A percentile compares a stretch with the other conserved stretches of the same genome.
phyloP scores from a whole-genome alignment of 2,797 vertebrate genomes.

The Typhlichthys eigenmanni region DNA sequence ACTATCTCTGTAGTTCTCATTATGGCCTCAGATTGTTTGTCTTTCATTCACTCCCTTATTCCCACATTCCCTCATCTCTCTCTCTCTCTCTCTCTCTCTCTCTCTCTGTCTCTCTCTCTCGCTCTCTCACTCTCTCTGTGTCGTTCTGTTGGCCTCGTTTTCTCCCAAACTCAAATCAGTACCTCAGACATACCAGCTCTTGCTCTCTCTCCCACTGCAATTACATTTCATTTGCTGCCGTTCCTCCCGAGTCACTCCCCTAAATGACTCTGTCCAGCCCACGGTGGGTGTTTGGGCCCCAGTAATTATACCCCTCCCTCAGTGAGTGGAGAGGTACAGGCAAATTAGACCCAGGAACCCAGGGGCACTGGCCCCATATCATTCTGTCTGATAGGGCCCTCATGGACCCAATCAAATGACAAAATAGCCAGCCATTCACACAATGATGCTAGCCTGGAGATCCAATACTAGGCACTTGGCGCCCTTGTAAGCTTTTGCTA shows the following conservation, averaged over 20 bases:
- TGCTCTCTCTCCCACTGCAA: conserved; percentile 68
- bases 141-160: conserved; percentile 26
- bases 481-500: conserved; percentile 19
- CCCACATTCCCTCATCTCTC: conserved; percentile 17
- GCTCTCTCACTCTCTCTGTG: conserved; percentile 1
- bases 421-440: conserved; percentile 38
- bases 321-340: conserved; percentile 54
- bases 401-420: conserved; percentile 49
- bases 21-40: conserved; percentile 37
- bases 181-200: conserved; percentile 43
- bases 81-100: not conserved
- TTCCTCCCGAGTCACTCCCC: conserved; percentile 68
- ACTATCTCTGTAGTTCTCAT: conserved; percentile 31
- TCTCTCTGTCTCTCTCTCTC: not conserved
- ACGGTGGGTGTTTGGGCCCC: conserved; percentile 65
- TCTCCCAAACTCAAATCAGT: conserved; percentile 8
- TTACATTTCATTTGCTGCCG: conserved; percentile 76
- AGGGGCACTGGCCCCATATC: conserved; percentile 46
- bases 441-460: conserved; percentile 32
- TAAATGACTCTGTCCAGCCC: conserved; percentile 68
- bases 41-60: conserved; percentile 62
- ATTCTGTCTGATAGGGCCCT: conserved; percentile 56
- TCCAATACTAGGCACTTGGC: conserved; percentile 7
- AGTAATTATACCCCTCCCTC: conserved; percentile 69
- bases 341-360: conserved; percentile 62